Evolutionary conservation across 1,140 invertebrate genomes (phyloP).

Genomic region (Penaeus chinensis): DNA sequence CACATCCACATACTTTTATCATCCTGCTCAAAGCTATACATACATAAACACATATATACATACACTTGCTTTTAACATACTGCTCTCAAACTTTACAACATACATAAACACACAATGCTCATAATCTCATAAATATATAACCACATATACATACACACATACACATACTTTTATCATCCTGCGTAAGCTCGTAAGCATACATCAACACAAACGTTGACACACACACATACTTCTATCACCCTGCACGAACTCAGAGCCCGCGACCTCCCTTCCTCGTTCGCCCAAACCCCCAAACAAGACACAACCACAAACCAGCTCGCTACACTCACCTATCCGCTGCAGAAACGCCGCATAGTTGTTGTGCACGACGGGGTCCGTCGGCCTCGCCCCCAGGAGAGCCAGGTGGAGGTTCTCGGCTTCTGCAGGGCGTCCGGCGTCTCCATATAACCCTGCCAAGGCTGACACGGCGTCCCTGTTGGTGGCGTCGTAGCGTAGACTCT

Average conservation of each 20-base stretch:
- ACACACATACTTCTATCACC: too few species aligned
- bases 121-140: too few species aligned
- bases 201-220: too few species aligned
- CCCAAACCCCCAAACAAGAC: neutral
- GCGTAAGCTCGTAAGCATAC: too few species aligned
- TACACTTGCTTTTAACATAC: too few species aligned
- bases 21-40: too few species aligned
- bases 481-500: conserved; percentile 65
- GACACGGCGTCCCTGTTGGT: conserved; percentile 64
- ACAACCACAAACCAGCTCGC: too few species aligned
- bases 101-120: too few species aligned
- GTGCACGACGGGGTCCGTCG: conserved; percentile 51
- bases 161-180: neutral
- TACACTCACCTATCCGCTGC: conserved; percentile 48
- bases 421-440: conserved; percentile 30
- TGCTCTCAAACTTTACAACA: too few species aligned
- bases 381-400: conserved; percentile 43
- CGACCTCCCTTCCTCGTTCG: neutral
- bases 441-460: conserved; percentile 56
- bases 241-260: neutral
- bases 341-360: conserved; percentile 63
- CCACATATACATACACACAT: neutral
- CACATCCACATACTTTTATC: too few species aligned
- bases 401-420: conserved; percentile 57
- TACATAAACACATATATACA: too few species aligned